A percentile compares a stretch with the other conserved stretches of the same genome.
Conservation (phyloP, 2,888 invertebrate species). For the Dicyrtomina minuta region DNA sequence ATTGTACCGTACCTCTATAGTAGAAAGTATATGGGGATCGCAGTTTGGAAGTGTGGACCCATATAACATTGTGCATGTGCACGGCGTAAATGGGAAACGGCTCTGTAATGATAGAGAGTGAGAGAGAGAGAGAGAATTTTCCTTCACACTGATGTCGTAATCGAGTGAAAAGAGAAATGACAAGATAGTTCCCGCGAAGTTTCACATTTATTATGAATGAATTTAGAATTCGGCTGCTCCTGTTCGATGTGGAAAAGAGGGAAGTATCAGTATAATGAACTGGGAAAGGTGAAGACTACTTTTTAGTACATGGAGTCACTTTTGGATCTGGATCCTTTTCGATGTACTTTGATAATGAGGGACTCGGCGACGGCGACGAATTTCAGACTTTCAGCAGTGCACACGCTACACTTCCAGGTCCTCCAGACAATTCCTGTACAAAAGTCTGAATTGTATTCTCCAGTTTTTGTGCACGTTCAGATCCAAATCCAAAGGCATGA, state of each 20-base stretch:
- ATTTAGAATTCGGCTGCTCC: neutral
- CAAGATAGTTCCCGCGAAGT: neutral
- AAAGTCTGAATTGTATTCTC: neutral
- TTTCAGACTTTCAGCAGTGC: no score
- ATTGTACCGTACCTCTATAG: no score
- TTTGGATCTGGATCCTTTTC: no score
- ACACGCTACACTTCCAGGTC: neutral
- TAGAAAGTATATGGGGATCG: no score
- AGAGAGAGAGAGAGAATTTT: no score
- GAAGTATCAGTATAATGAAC: neutral
- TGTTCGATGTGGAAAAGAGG: neutral
- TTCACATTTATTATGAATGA: slow-evolving; percentile 22
- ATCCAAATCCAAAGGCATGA: neutral
- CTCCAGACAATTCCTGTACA: neutral
- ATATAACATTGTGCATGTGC: no score
- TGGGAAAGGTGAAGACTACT: neutral
- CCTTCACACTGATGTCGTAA: no score
- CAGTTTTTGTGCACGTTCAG: neutral
- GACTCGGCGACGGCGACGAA: neutral
- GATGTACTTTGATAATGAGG: slow-evolving; percentile 6
- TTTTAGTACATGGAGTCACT: neutral
- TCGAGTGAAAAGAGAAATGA: neutral
- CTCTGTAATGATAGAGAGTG: no score
- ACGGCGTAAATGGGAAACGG: no score
- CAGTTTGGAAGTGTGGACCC: slow-evolving; percentile 1